These are phyloP conservation scores for Cistogaster globosa DNA, from an alignment of 2,888 invertebrate genomes.

Conservation along the genomic window DNA sequence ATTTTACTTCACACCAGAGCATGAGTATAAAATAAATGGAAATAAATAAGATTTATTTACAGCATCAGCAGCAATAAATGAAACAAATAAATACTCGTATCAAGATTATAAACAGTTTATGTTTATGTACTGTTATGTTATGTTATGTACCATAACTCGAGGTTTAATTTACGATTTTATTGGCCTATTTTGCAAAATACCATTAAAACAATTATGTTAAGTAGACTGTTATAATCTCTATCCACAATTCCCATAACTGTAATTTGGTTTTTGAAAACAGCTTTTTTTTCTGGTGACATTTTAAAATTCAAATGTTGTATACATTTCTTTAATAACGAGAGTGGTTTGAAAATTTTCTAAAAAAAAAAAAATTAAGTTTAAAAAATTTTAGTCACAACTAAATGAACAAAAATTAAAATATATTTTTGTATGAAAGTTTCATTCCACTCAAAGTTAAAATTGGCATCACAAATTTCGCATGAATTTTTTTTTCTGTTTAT, in stretches of 20 bases:
- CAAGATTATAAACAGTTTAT: background rate
- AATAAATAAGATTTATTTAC: constrained; percentile 10
- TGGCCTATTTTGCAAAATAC: background rate
- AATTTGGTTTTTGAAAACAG: constrained; percentile 24
- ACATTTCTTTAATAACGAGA: no score
- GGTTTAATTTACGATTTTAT: constrained; percentile 3
- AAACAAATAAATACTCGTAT: background rate
- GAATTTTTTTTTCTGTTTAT: no score
- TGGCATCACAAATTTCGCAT: no score
- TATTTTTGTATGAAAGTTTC: no score
- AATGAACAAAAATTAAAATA: no score
- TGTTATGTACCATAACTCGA: background rate
- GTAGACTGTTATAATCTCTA: constrained; percentile 28
- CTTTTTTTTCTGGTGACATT: constrained; percentile 14
- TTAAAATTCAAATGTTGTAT: background rate
- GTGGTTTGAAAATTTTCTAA: no score
- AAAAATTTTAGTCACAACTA: no score
- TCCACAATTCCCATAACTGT: constrained; percentile 14
- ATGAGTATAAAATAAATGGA: background rate
- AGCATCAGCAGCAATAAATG: background rate
- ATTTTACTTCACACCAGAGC: background rate
- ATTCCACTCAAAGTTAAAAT: no score
- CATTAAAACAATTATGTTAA: constrained; percentile 33
- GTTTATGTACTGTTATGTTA: background rate
- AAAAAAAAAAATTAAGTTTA: no score